These are phyloP conservation scores for Conops quadrifasciatus DNA, from an alignment of 2,888 invertebrate genomes.

Conservation along the genomic window DNA sequence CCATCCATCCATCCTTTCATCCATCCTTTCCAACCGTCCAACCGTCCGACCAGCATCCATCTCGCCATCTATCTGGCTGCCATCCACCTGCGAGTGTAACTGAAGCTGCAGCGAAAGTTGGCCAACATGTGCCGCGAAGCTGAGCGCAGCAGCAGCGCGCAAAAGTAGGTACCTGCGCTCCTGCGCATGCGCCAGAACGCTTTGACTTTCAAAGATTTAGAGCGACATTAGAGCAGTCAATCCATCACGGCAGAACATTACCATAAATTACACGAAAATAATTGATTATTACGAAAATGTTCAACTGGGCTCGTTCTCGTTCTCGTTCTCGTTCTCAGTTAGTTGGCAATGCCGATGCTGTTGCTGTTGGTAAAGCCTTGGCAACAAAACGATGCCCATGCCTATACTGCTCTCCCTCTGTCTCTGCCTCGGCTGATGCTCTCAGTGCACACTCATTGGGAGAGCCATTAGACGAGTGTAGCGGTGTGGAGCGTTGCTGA, in stretches of 20 bases:
- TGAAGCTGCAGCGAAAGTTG: constrained; percentile 38
- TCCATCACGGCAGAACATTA: constrained; percentile 66
- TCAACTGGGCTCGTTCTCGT: neutral
- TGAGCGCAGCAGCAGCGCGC: constrained; percentile 30
- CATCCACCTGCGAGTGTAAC: constrained; percentile 39
- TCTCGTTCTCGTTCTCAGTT: neutral
- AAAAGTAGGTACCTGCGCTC: too few species aligned
- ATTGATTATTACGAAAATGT: constrained; percentile 64
- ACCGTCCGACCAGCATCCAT: neutral
- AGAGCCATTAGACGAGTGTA: neutral
- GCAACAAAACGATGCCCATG: too few species aligned
- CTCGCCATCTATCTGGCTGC: neutral
- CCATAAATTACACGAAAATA: constrained; percentile 66
- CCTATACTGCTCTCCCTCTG: too few species aligned
- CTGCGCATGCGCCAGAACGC: constrained; percentile 43
- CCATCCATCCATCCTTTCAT: neutral
- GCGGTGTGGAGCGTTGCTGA: neutral
- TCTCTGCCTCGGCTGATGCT: neutral
- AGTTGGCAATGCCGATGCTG: neutral
- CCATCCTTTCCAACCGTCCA: neutral
- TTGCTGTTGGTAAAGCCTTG: neutral
- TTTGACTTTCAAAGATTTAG: constrained; percentile 59
- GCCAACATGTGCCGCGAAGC: constrained; percentile 25
- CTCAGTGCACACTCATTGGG: too few species aligned
- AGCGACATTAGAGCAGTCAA: constrained; percentile 67